Evolutionary conservation across 2,797 vertebrate genomes (phyloP).

Genomic region (Cossypha polioptera): DNA sequence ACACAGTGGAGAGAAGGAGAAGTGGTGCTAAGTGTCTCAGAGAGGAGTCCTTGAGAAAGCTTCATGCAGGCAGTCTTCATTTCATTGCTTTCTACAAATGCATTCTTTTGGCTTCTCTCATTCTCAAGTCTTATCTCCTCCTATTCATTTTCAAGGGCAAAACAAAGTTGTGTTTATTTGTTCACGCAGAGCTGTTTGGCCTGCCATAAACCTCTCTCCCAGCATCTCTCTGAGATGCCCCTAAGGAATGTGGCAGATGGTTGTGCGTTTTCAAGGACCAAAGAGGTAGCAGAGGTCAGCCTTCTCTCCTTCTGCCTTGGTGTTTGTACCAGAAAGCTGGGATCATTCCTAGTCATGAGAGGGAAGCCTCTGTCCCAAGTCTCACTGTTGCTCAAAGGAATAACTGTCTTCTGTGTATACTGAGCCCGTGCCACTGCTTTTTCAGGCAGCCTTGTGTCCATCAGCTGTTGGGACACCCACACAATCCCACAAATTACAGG

Average conservation of each 20-base stretch:
- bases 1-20: neutral
- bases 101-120: neutral
- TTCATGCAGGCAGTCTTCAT: neutral
- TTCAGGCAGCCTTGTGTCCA: slow-evolving; percentile 54
- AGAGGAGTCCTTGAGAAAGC: neutral
- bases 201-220: neutral
- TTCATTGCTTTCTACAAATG: neutral
- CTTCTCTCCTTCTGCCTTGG: neutral
- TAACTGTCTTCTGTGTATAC: slow-evolving; percentile 34
- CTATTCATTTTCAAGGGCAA: neutral
- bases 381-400: slow-evolving; percentile 21
- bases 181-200: neutral
- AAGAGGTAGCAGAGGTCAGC: neutral
- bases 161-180: neutral
- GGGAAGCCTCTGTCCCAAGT: slow-evolving; percentile 5
- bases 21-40: neutral
- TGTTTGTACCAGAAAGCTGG: neutral
- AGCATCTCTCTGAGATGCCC: neutral
- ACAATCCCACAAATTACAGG: slow-evolving; percentile 75
- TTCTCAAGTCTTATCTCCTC: neutral
- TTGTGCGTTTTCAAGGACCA: neutral
- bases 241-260: neutral
- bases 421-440: slow-evolving; percentile 61
- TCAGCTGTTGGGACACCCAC: slow-evolving; percentile 74
- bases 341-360: neutral